Evolutionary conservation across 2,888 invertebrate species (phyloP).

Genomic region (Kuschelorhynchus macadamiae): DNA sequence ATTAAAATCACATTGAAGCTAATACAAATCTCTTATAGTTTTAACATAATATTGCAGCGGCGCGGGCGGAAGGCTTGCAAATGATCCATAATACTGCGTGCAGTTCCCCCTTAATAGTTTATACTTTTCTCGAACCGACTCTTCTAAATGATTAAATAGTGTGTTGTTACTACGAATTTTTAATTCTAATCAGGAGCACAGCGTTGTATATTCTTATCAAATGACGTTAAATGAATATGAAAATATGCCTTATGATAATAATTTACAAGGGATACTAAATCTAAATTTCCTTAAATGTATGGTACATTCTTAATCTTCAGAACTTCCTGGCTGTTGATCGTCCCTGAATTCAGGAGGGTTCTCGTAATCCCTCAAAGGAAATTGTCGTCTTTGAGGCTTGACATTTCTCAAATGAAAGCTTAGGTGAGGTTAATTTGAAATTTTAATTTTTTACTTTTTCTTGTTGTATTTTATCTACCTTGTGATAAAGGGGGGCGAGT

Average conservation of each 20-base stretch:
- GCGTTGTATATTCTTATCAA: constrained; percentile 25
- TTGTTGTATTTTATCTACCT: constrained; percentile 5
- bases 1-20: too few relatives aligned
- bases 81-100: too few relatives aligned
- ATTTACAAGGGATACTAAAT: too few relatives aligned
- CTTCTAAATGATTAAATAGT: constrained; percentile 12
- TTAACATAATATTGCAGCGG: too few relatives aligned
- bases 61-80: too few relatives aligned
- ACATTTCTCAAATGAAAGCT: constrained; percentile 20
- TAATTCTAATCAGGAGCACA: constrained; percentile 11
- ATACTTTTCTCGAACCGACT: constrained; percentile 20
- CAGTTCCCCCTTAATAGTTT: too few relatives aligned
- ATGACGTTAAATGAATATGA: constrained; percentile 10
- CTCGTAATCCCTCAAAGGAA: constrained; percentile 20
- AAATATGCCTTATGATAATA: too few relatives aligned
- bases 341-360: constrained; percentile 21
- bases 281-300: constrained; percentile 17
- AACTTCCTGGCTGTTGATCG: constrained; percentile 24
- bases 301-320: constrained; percentile 6
- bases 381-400: constrained; percentile 16
- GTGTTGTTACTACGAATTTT: constrained; percentile 11
- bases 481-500: constrained; percentile 6
- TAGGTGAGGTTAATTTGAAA: constrained; percentile 1
- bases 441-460: constrained; percentile 2
- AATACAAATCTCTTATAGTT: too few relatives aligned